Percentiles rank a stretch among this genome's conserved stretches.
Conservation (phyloP, 2,797 vertebrate genomes). For the Mareca strepera region DNA sequence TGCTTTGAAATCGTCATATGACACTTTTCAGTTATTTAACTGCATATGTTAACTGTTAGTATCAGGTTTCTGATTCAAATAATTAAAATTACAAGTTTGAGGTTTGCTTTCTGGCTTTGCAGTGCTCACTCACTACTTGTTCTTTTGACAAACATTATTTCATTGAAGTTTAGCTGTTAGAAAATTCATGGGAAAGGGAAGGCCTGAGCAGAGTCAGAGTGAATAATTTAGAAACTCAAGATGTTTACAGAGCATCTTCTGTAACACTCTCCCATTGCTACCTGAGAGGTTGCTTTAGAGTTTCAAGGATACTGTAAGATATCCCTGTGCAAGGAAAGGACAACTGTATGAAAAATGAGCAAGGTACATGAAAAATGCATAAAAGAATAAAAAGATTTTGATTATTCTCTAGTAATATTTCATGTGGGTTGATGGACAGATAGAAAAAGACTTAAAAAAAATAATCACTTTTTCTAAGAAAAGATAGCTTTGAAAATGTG, state of each 20-base stretch:
- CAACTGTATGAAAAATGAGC: neutral
- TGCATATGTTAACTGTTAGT: neutral
- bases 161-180: neutral
- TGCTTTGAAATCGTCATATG: neutral
- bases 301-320: neutral
- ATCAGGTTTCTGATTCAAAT: neutral
- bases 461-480: neutral
- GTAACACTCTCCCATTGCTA: neutral
- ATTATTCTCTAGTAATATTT: neutral
- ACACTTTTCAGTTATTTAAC: neutral
- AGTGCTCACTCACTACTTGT: neutral
- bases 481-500: neutral
- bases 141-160: neutral
- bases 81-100: neutral
- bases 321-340: neutral
- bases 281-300: neutral
- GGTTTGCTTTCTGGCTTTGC: neutral
- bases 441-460: neutral
- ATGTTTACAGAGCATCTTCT: neutral
- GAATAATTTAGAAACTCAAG: neutral
- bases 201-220: neutral
- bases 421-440: neutral
- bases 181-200: neutral
- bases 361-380: neutral
- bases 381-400: neutral